These are phyloP conservation scores for Erebia palarica DNA, from an alignment of 2,888 invertebrate genomes.

Conservation along the genomic window DNA sequence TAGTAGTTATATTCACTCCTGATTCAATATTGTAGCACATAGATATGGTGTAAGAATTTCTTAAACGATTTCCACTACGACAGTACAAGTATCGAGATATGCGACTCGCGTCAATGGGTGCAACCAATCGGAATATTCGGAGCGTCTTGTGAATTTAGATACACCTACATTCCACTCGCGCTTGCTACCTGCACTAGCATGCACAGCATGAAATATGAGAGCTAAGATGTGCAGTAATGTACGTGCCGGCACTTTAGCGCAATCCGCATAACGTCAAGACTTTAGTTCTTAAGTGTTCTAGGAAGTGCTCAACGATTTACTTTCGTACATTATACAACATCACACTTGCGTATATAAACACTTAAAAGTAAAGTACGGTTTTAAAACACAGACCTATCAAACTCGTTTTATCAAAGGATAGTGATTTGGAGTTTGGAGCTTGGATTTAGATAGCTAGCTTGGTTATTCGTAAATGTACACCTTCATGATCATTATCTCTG, in stretches of 20 bases:
- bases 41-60: background rate
- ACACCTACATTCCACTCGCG: conserved; percentile 18
- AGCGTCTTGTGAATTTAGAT: conserved; percentile 28
- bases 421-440: too few species aligned
- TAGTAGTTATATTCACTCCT: too few species aligned
- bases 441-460: too few species aligned
- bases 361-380: background rate
- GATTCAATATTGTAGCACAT: too few species aligned
- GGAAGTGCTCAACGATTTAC: conserved; percentile 21
- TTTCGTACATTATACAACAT: background rate
- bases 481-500: too few species aligned
- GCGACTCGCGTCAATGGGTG: conserved; percentile 30
- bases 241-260: conserved; percentile 26
- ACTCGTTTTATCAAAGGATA: too few species aligned
- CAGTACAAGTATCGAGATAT: conserved; percentile 21
- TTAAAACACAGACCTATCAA: too few species aligned
- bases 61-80: conserved; percentile 2
- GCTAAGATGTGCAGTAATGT: conserved; percentile 23
- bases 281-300: conserved; percentile 22
- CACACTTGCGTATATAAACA: background rate
- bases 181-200: conserved; percentile 4
- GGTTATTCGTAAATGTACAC: too few species aligned
- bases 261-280: conserved; percentile 25
- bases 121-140: conserved; percentile 34
- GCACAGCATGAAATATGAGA: conserved; percentile 24